Evolutionary conservation across 2,888 invertebrate genomes (phyloP), one percentile per base, ranked within the genome.

Genomic region (Aspidiotus destructor): DNA sequence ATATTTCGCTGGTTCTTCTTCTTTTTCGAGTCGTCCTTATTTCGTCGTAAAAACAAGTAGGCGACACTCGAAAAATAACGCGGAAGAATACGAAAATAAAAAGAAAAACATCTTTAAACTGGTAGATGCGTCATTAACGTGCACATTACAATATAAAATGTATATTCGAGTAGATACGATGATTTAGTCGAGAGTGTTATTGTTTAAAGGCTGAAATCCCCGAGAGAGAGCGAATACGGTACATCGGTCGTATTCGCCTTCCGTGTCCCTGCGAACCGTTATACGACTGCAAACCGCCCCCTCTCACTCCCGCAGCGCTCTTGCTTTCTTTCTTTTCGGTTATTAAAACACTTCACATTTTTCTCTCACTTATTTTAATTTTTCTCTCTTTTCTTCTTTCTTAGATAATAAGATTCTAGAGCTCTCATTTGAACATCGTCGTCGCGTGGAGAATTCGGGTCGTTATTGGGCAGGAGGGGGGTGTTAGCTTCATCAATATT

Each of bases 271-370:
- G 10, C 52, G 28, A 65, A 65, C 65, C 41, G 57, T 57, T 65
- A 28, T 28, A 57, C 55, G 57, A 65, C 55, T 64, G 63, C 41
- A 55, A 65, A 65, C 65, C 65, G 55, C 65, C 57, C 60, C 61
- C 60, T 60, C 10, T 8, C 41, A 6, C 40, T 28, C 60, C 17
- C 28, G 28, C 28, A 28, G 28, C 28, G 28, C 28, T 28, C 28
- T 28, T 62, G 68, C 67, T 28, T 71, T 71, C 68, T 68, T 70
- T 69, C 65, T 69, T 65, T 70, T 69, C 69, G 69, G 70, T 71
- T 71, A 71, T 71, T 71, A 71, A 71, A 71, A 71, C 71, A 71
- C 71, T 71, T 71, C 71, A 71, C 71, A 71, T 71, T 71, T 71
- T 71, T 71, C 71, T 70, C 71, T 65, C 61, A 61, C 68, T 68